Conservation (phyloP, 2,113 vertebrate species). For the Noctilio leporinus region DNA sequence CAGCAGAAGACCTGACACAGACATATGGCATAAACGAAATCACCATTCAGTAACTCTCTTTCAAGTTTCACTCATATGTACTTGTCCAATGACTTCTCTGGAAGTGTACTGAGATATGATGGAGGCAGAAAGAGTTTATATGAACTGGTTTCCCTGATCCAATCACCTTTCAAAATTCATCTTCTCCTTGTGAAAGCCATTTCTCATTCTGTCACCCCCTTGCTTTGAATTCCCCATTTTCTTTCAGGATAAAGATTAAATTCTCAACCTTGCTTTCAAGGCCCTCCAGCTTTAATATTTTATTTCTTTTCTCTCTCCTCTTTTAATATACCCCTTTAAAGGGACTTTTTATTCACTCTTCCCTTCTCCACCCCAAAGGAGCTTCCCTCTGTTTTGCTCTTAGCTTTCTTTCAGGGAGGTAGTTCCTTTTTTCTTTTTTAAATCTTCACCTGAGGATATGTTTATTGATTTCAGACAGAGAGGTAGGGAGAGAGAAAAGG, state of each 20-base stretch:
- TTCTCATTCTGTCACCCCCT: background rate
- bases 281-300: background rate
- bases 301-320: background rate
- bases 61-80: background rate
- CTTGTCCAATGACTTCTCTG: background rate
- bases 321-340: background rate
- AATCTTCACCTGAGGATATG: too few relatives aligned
- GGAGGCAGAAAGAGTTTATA: background rate
- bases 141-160: background rate
- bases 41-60: background rate
- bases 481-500: too few relatives aligned
- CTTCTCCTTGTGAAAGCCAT: background rate
- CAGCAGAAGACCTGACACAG: background rate
- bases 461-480: too few relatives aligned
- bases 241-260: constrained; percentile 4
- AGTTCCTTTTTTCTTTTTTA: background rate
- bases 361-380: background rate
- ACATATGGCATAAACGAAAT: background rate
- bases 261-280: constrained; percentile 1
- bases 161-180: background rate
- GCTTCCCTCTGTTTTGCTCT: background rate
- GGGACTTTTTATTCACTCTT: background rate
- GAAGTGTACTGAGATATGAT: background rate
- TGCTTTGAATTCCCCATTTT: background rate
- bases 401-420: background rate